Percentiles rank a stretch among this genome's conserved stretches.
phyloP scores from a whole-genome alignment of 2,797 vertebrate species.

The Fundulus diaphanus region DNA sequence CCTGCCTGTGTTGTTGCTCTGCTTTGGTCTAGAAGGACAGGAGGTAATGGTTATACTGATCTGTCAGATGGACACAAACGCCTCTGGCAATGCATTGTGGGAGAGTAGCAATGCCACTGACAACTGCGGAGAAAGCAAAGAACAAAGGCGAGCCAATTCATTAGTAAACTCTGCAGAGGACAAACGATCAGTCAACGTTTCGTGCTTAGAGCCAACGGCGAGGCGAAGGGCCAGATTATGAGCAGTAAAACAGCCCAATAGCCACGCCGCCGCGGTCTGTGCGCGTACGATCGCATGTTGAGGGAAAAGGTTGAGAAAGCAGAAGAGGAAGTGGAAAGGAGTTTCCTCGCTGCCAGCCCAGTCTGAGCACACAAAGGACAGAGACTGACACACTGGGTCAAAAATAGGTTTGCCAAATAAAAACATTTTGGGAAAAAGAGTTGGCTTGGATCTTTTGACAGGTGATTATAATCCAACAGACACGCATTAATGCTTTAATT shows the following conservation, averaged over 20 bases:
- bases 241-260: not conserved
- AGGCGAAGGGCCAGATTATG: not conserved
- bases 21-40: conserved; percentile 14
- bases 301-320: not conserved
- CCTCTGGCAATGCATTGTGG: conserved; percentile 63
- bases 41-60: conserved; percentile 23
- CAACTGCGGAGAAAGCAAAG: conserved; percentile 33
- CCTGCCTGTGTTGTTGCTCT: conserved; percentile 28
- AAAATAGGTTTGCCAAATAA: not conserved
- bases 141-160: conserved; percentile 21
- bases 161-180: not conserved
- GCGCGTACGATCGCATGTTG: not conserved
- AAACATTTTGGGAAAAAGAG: not conserved
- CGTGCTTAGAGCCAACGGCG: not conserved
- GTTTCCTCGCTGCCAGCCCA: not conserved
- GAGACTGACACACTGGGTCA: not conserved
- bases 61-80: conserved; percentile 11
- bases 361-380: not conserved
- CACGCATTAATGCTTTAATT: not conserved
- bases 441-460: not conserved
- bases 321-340: not conserved
- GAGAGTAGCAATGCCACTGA: conserved; percentile 27
- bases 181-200: not conserved
- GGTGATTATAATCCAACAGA: not conserved
- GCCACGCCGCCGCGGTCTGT: no score